Evolutionary conservation across 30 jellyfish, hydroid and myxozoan species (phyloP), one percentile per base, ranked within the genome.

Genomic region (Chironex yamaguchii): DNA sequence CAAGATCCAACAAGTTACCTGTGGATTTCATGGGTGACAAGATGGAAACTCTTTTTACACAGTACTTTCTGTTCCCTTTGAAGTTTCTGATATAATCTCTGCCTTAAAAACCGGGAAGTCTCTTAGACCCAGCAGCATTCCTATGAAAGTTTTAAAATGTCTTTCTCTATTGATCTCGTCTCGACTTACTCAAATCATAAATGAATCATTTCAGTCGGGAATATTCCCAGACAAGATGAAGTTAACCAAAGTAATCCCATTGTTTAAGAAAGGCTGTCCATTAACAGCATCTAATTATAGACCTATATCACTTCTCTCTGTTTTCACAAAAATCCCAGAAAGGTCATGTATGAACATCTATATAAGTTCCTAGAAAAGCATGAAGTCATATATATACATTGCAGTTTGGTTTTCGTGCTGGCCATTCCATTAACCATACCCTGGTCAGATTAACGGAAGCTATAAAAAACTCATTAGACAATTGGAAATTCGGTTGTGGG

Each of bases 391-490:
- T 83, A 63, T 25, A 24, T n/a, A n/a, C 62, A 29, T 63, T 49
- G 9, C 90, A 83, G 42, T 83, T 83, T 71, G 89, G 93, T 17
- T 83, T 70, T 71, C 81, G 83, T 63, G 89, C 29, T 9, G 52
- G 82, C 24, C 90, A 83, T 36, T 48, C 81, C 65, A 83, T 77
- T 53, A 22, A 49, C 28, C 91, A 83, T 83, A 89, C 93, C n/a
- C 65, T 69, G 30, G 49, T 50, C 36, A 49, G 90, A 30, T 0
- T 83, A 34, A 83, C 93, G 20, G 93, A 83, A 71, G 17, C 80
- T 29, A 69, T 70, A 17, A 53, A 77, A 50, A 65, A 69, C 24
- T 49, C 89, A 22, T 62, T 83, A 4, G 91, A 71, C 49, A 83
- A 70, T 70, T 52, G 51, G 29, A 36, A 83, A 52, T 52, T 42